Evolutionary conservation across 2,888 invertebrate genomes (phyloP), one percentile per base, ranked within the genome.

Genomic region (Caenorhabditis sp.): DNA sequence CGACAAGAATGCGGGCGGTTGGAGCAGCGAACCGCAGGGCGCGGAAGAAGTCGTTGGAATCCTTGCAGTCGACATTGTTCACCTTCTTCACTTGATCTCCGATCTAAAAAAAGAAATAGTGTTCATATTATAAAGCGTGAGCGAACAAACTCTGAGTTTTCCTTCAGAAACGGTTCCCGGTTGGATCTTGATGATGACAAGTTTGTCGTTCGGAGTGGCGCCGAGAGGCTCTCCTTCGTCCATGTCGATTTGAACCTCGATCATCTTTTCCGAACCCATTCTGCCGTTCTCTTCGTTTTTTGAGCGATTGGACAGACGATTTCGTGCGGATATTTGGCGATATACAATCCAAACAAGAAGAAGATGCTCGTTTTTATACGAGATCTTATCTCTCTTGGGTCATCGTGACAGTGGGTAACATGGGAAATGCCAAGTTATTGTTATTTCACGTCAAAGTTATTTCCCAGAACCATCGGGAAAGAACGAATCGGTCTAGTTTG

Each of bases 161-260:
- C 89, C 89, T 37, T 89, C 89, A 55, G 89, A 80, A 18, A 89
- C 74, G 32, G 89, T 89, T 20, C 85, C 85, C 11, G 77, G 35
- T 56, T 89, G 89, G 44, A 89, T 87, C 60, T 86, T 87, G 24
- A 83, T 85, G 85, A 89, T 86, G 83, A 88, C 80, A 55, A 89
- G 81, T 74, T 89, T 89, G 68, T 89, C 89, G 77, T 89, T 89
- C 9, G 89, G 89, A 26, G 84, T 87, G 0, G 89, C 89, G 8
- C 89, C 89, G 8, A 89, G 86, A 1, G 89, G 89, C 47, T 89
- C 89, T 47, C 88, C 89, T 72, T 89, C 89, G 61, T 89, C 89
- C 87, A 89, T 88, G 15, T 80, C 83, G 72, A 89, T 86, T 47
- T 64, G 76, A 68, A 89, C 70, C 35, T 80, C 79, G 62, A 88